Percentiles rank a stretch among this genome's conserved stretches.
These are phyloP conservation scores for Petrocephalus sullivani DNA, from an alignment of 2,797 vertebrate genomes.

Conservation along the genomic window DNA sequence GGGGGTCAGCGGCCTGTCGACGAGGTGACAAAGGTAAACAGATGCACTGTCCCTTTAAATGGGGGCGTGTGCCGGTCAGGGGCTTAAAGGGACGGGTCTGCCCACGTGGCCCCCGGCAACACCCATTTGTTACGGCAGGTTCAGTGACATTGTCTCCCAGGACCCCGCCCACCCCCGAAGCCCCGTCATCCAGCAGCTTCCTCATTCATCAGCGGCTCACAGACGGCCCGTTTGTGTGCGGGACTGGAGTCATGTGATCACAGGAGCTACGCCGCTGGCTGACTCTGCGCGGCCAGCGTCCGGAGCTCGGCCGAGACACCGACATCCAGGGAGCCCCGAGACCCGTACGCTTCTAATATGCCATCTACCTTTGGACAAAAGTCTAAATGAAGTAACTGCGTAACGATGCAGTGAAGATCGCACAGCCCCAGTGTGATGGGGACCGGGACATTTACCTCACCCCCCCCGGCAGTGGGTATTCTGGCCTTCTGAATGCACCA, in stretches of 20 bases:
- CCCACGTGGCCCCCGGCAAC: not conserved
- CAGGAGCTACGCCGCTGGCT: not conserved
- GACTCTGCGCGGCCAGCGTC: not conserved
- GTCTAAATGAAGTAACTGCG: not conserved
- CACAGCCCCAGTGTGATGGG: not conserved
- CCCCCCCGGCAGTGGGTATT: no score
- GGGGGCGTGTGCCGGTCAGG: not conserved
- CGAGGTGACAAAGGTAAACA: not conserved
- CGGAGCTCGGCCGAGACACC: not conserved
- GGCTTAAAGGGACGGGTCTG: not conserved
- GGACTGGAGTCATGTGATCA: not conserved
- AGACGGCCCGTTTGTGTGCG: not conserved
- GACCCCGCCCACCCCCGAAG: not conserved
- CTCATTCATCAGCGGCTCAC: not conserved
- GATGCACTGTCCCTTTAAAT: not conserved
- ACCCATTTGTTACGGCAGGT: not conserved
- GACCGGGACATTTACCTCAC: not conserved
- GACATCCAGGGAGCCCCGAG: not conserved
- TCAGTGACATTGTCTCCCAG: conserved; percentile 9
- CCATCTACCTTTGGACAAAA: not conserved
- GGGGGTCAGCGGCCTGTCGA: not conserved
- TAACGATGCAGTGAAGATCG: not conserved
- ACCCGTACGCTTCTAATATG: not conserved
- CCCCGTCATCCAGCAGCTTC: not conserved
- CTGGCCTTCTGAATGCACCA: not conserved